These are phyloP conservation scores for Eupithecia subumbrata DNA, from an alignment of 2,888 invertebrate species.

Conservation along the genomic window DNA sequence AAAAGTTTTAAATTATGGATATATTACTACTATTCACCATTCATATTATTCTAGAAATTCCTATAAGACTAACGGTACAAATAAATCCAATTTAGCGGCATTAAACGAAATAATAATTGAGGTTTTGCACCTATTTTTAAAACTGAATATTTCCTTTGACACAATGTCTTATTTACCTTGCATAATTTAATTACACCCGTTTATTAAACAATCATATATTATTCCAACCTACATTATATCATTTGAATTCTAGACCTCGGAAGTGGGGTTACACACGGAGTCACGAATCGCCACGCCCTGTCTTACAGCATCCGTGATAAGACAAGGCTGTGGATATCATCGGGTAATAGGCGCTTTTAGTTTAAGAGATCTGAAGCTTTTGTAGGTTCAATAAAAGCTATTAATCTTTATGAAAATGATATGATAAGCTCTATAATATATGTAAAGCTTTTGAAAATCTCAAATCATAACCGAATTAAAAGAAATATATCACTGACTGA, in stretches of 20 bases:
- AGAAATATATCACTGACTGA: neutral
- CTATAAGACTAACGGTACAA: neutral
- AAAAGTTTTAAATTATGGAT: no score
- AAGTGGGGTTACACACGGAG: slow-evolving; percentile 72
- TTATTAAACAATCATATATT: slow-evolving; percentile 32
- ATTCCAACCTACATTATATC: slow-evolving; percentile 22
- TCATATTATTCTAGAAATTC: neutral
- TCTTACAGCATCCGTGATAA: slow-evolving; percentile 72
- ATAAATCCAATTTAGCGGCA: neutral
- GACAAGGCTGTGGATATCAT: slow-evolving; percentile 69
- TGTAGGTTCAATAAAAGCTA: neutral
- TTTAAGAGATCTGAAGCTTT: neutral
- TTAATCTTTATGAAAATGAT: neutral
- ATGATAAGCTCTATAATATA: no score
- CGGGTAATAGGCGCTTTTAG: slow-evolving; percentile 44
- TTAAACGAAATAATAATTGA: neutral
- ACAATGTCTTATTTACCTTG: neutral
- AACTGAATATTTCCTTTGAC: neutral
- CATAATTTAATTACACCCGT: slow-evolving; percentile 26
- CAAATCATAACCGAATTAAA: no score
- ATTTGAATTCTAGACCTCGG: slow-evolving; percentile 69
- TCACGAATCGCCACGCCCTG: slow-evolving; percentile 78
- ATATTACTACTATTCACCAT: no score
- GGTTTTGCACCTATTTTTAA: neutral
- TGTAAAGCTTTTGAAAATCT: no score